phyloP scores from a whole-genome alignment of 2,113 vertebrate genomes.

The Calyptomena viridis region DNA sequence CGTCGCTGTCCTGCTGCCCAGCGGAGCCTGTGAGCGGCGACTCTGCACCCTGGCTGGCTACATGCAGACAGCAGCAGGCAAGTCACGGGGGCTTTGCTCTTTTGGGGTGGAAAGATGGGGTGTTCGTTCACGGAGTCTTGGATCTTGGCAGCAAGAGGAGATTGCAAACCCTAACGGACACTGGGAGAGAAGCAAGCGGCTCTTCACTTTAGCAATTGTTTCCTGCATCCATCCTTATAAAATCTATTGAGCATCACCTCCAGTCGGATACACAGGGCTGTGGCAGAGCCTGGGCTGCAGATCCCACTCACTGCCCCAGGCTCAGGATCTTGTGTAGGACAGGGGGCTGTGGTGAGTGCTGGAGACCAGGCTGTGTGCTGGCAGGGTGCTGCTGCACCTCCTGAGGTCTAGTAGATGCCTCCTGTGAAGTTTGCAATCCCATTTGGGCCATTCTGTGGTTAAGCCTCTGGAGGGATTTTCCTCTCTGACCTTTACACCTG shows the following conservation, averaged over 20 bases:
- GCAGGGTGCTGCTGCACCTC: neutral
- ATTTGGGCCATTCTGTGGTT: neutral
- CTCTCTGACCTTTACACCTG: neutral
- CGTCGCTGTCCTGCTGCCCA: slow-evolving; percentile 87
- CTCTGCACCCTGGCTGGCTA: slow-evolving; percentile 90
- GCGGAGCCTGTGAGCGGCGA: slow-evolving; percentile 87
- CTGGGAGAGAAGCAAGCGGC: neutral
- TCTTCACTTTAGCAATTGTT: neutral
- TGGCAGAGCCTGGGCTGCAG: neutral
- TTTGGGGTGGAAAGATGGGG: neutral
- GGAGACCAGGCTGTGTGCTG: neutral
- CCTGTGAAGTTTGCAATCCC: neutral
- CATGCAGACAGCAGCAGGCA: slow-evolving; percentile 93
- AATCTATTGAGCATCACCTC: neutral
- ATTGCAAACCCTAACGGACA: neutral
- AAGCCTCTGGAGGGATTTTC: neutral
- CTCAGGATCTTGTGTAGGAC: neutral
- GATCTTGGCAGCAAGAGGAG: neutral
- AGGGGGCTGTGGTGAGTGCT: fast-evolving
- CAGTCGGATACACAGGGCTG: neutral
- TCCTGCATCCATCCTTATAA: neutral
- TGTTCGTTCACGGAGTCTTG: neutral
- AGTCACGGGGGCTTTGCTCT: neutral
- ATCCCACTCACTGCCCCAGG: neutral
- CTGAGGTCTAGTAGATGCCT: neutral